Percentiles rank a stretch among this genome's conserved stretches.
Evolutionary conservation across 2,797 vertebrate species (phyloP).

Genomic region (Bovichtus diacanthus): DNA sequence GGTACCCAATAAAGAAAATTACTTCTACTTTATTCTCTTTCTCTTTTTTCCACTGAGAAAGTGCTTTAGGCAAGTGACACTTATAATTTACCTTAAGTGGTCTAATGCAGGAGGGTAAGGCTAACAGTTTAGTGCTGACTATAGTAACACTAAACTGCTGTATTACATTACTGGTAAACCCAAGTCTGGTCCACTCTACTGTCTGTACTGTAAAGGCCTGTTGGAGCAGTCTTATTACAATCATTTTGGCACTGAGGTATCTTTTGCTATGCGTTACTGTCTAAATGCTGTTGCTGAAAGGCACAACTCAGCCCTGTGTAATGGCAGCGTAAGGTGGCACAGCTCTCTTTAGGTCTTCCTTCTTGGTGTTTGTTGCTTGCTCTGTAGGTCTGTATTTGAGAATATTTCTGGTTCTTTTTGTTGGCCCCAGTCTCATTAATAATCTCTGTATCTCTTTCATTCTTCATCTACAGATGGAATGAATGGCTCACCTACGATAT

Average conservation of each 20-base stretch:
- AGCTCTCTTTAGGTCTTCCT: not conserved
- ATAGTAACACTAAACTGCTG: constrained; percentile 61
- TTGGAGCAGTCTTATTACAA: not conserved
- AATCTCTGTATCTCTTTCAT: not conserved
- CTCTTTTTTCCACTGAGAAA: constrained; percentile 8
- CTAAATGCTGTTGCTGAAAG: not conserved
- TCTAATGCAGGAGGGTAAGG: constrained; percentile 25
- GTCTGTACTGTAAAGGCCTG: not conserved
- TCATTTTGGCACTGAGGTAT: not conserved
- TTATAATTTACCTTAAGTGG: constrained; percentile 33
- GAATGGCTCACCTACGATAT: constrained; percentile 97
- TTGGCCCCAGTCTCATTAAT: not conserved
- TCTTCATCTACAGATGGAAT: constrained; percentile 88
- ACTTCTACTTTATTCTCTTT: constrained; percentile 14
- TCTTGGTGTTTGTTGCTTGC: not conserved
- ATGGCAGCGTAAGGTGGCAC: not conserved
- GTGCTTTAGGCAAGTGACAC: not conserved
- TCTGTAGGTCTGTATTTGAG: not conserved
- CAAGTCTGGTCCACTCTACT: constrained; percentile 7
- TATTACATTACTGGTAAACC: constrained; percentile 52
- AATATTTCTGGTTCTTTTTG: not conserved
- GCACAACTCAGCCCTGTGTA: not conserved
- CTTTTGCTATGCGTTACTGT: not conserved
- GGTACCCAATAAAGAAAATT: not conserved
- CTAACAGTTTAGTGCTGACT: constrained; percentile 46